A percentile compares a stretch with the other conserved stretches of the same genome.
Conservation (phyloP, 2,113 vertebrate species). For the Sorex araneus region DNA sequence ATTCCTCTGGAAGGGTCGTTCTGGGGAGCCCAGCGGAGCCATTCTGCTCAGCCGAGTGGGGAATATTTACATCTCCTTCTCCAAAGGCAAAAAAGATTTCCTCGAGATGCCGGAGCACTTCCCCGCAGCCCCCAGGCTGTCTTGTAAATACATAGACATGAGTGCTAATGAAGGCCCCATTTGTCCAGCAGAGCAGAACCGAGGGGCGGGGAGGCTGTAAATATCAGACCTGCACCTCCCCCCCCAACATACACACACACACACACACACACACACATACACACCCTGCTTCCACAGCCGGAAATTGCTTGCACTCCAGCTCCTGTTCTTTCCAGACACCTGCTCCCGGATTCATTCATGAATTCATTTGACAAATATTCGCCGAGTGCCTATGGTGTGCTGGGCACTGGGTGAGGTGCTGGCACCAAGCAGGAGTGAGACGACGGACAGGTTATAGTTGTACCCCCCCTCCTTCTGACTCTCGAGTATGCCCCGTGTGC, state of each 20-base stretch:
- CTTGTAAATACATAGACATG: constrained; percentile 39
- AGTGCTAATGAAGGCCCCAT: background rate
- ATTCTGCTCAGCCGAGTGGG: constrained; percentile 41
- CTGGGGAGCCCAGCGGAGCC: background rate
- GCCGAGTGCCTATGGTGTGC: background rate
- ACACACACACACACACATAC: no score
- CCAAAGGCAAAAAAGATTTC: constrained; percentile 72
- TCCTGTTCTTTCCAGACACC: background rate
- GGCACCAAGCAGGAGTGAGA: background rate
- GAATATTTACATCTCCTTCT: constrained; percentile 71
- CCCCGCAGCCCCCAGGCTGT: constrained; percentile 49
- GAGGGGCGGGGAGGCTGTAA: background rate
- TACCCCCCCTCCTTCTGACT: fast-evolving
- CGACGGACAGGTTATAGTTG: background rate
- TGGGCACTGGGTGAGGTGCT: background rate
- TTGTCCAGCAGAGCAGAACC: constrained; percentile 62
- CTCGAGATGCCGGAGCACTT: constrained; percentile 34
- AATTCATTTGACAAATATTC: background rate
- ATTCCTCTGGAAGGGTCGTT: background rate
- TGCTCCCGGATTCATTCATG: background rate
- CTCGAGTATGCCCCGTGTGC: background rate
- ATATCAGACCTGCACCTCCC: background rate
- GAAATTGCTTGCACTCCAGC: background rate
- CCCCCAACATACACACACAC: no score
- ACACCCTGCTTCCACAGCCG: background rate